Base-by-base conservation (phyloP, 1,140 invertebrate species). In the Holcopasites calliopsidis region DNA sequence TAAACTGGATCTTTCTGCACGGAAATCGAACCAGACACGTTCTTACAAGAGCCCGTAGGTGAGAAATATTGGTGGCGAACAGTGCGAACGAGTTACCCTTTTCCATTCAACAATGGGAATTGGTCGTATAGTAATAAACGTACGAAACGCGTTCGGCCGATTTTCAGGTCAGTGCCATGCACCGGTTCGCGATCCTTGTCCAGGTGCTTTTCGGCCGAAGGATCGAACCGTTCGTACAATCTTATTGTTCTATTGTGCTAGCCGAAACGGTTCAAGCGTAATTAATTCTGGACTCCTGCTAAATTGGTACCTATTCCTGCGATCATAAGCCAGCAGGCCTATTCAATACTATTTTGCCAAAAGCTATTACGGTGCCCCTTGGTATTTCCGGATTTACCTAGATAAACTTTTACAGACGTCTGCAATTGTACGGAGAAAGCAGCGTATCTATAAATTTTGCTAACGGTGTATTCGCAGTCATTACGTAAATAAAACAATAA, bases 401-500 rank as follows among this genome's bases (percentile, higher is more conserved):
- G n/a, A n/a, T n/a, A n/a, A n/a, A n/a, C n/a, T n/a, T n/a, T n/a
- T n/a, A n/a, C n/a, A n/a, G n/a, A n/a, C n/a, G n/a, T n/a, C n/a
- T n/a, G n/a, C 10, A 1, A 35, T 21, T 2, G 0, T 31, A 0
- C 3, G 2, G 0, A 0, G 0, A 31, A 31, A 31, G 33, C 42
- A 42, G 28, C 3, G 2, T 7, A 18, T 3, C 4, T n/a, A 23
- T 42, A 47, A 31, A 47, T 62, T 62, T 23, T 3, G 0, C 23
- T 3, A 1, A 21, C 8, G 5, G 13, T 50, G 16, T 49, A 33
- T 33, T n/a, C 6, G 4, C 7, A 4, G n/a, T n/a, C n/a, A n/a
- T n/a, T n/a, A 1, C 18, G 0, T 18, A 31, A 44, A 42, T n/a
- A n/a, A 26, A 13, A 13, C 6, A 0, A 2, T 3, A 23, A 49